These are phyloP conservation scores for Bombus soroeensis DNA, from an alignment of 1,140 invertebrate species.

Conservation along the genomic window DNA sequence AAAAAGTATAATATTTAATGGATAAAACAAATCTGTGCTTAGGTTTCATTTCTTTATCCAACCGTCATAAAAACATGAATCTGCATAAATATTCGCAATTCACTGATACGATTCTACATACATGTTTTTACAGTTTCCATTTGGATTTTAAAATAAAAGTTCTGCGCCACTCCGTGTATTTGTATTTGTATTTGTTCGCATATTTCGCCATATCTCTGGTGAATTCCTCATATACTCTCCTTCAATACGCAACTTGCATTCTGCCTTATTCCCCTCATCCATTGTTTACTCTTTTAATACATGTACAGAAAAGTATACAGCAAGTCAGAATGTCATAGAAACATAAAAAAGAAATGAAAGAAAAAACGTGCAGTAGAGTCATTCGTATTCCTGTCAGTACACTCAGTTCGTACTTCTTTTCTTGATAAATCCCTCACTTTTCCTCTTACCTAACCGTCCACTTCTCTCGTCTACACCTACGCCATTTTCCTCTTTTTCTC, in stretches of 20 bases:
- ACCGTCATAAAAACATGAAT: neutral
- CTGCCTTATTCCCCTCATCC: too few relatives aligned
- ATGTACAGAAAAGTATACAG: neutral
- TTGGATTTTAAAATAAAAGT: neutral
- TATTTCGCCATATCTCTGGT: neutral
- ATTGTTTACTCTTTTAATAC: neutral
- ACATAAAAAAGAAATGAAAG: neutral
- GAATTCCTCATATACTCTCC: neutral
- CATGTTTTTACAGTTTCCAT: neutral
- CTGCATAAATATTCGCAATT: neutral
- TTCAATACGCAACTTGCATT: neutral
- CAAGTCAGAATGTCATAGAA: neutral
- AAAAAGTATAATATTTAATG: too few relatives aligned
- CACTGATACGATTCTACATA: neutral
- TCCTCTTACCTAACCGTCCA: neutral
- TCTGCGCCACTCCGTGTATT: neutral
- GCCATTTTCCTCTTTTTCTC: neutral
- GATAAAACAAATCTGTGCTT: too few relatives aligned
- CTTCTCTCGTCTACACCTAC: too few relatives aligned
- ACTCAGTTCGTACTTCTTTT: neutral
- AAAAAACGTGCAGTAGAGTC: neutral
- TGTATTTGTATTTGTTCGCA: neutral
- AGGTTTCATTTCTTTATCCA: too few relatives aligned
- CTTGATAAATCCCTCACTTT: neutral
- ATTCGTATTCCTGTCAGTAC: constrained; percentile 9